phyloP scores from a whole-genome alignment of 2,888 invertebrate species.

The Drosophila acutilabella region DNA sequence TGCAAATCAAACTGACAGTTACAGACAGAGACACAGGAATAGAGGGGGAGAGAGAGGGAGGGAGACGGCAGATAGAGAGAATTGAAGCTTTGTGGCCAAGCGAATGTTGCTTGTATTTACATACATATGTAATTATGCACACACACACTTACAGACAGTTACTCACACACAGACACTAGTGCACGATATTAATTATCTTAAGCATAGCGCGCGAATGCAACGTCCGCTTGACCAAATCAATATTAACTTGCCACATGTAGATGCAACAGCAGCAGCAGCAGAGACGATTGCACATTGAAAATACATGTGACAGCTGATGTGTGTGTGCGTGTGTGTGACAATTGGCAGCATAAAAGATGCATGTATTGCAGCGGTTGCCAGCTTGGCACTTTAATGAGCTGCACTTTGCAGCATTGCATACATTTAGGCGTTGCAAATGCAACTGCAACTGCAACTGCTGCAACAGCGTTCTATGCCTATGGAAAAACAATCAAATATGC shows the following conservation, averaged over 20 bases:
- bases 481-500: slow-evolving; percentile 75
- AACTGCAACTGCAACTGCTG: slow-evolving; percentile 5
- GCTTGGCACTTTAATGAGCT: slow-evolving; percentile 63
- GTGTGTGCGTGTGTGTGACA: slow-evolving; percentile 24
- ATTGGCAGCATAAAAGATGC: slow-evolving; percentile 49
- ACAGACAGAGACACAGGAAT: slow-evolving; percentile 1
- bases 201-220: slow-evolving; percentile 61
- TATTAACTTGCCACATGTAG: slow-evolving; percentile 64
- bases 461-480: slow-evolving; percentile 7
- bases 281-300: slow-evolving; percentile 34
- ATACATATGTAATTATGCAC: slow-evolving; percentile 36
- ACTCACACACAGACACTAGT: slow-evolving; percentile 25
- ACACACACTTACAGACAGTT: slow-evolving; percentile 10
- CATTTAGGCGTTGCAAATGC: slow-evolving; percentile 48
- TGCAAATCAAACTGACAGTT: slow-evolving; percentile 70
- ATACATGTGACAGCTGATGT: slow-evolving; percentile 33
- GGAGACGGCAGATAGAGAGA: not conserved
- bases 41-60: slow-evolving; percentile 1
- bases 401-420: slow-evolving; percentile 53
- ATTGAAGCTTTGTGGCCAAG: slow-evolving; percentile 23
- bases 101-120: slow-evolving; percentile 25
- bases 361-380: slow-evolving; percentile 34
- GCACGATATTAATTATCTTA: slow-evolving; percentile 64
- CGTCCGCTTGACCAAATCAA: slow-evolving; percentile 74
- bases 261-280: slow-evolving; percentile 23